Base-by-base conservation (phyloP, 2,113 vertebrate genomes). In the Gorsachius goisagi region DNA sequence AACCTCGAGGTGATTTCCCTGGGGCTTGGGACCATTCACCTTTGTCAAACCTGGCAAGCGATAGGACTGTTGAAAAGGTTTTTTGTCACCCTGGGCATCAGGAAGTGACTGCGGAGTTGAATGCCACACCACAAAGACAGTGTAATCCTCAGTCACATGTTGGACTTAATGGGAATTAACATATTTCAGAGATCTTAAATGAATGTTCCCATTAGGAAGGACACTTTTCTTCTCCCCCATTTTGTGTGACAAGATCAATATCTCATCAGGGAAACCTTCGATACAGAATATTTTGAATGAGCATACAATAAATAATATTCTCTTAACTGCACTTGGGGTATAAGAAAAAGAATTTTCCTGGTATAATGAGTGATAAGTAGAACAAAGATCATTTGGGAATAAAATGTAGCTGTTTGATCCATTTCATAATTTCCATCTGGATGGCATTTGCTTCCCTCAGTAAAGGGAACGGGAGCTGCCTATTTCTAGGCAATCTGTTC, bases 361-460 rank as follows among this genome's bases (percentile, higher is more conserved):
- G 17, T 92, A 15, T 87, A 94, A 64, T 82, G 80, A 95, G 33
- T 76, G 58, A 33, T 93, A 90, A 97, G 89, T 73, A 93, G 80
- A 95, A 75, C 84, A 93, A 97, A 89, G 69, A 85, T 93, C 64
- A 64, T 85, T 72, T 93, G 92, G 77, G 92, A 95, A 89, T 93
- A 92, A 87, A 95, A 64, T 68, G 13, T 90, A 82, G 30, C 64
- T 94, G 50, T 94, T 94, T 92, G 76, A 96, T 92, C 90, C 73
- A 69, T 93, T 95, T 93, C 64, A 92, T 89, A 85, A 92, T 89
- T 96, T 97, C 94, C 95, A 96, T 97, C 95, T 97, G 97, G 92
- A 85, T 91, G 77, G 49, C 77, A 90, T 89, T 97, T 95, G 12
- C 66, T 89, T 92, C 41, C 45, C 47, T 79, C 20, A 45, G 60